phyloP scores from a whole-genome alignment of 2,888 invertebrate genomes.

The Dione juno region DNA sequence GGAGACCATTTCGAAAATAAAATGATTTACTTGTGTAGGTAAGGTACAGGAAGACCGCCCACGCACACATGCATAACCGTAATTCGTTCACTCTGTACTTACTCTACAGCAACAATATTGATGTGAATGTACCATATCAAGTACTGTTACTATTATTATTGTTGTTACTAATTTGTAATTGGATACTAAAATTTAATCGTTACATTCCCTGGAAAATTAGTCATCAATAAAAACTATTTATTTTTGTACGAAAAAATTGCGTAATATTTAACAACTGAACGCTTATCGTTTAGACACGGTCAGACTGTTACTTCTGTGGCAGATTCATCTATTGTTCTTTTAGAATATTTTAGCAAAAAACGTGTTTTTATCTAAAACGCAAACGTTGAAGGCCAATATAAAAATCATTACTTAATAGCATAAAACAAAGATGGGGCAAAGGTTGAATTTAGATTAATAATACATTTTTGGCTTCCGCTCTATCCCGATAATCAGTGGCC shows the following conservation, averaged over 20 bases:
- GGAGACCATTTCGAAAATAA: slow-evolving; percentile 61
- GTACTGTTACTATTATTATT: slow-evolving; percentile 3
- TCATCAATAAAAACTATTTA: neutral
- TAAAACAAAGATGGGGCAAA: neutral
- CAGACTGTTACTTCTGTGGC: slow-evolving; percentile 40
- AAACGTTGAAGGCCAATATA: slow-evolving; percentile 8
- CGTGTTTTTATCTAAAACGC: slow-evolving; percentile 16
- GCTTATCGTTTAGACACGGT: slow-evolving; percentile 33
- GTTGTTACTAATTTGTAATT: neutral
- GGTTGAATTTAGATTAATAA: neutral
- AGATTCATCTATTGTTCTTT: slow-evolving; percentile 25
- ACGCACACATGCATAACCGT: slow-evolving; percentile 57
- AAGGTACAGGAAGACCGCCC: slow-evolving; percentile 58
- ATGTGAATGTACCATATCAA: slow-evolving; percentile 11
- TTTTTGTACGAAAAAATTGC: slow-evolving; percentile 12
- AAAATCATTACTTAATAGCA: neutral
- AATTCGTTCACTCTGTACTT: slow-evolving; percentile 24
- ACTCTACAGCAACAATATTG: neutral
- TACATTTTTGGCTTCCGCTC: neutral
- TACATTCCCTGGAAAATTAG: neutral
- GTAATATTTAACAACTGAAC: slow-evolving; percentile 23
- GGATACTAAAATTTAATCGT: neutral
- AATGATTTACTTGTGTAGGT: slow-evolving; percentile 53
- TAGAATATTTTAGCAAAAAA: slow-evolving; percentile 13
- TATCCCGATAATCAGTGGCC: slow-evolving; percentile 3